Evolutionary conservation across 2,888 invertebrate genomes (phyloP).

Genomic region (Hylaea fasciaria): DNA sequence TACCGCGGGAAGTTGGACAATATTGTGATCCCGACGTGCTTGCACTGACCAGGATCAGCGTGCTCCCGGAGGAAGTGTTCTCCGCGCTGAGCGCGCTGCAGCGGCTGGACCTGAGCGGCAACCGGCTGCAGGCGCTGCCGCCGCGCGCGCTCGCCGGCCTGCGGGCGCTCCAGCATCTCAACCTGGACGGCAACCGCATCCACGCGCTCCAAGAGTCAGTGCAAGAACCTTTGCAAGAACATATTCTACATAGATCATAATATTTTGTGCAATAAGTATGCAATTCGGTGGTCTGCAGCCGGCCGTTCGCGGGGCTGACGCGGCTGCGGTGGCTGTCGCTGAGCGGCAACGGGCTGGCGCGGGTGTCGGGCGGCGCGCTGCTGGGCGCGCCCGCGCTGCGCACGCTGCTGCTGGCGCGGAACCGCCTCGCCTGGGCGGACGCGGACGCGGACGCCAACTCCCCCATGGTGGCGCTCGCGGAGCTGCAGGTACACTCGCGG

Average conservation of each 20-base stretch:
- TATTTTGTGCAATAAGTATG: too few species aligned
- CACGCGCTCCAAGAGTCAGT: constrained; percentile 41
- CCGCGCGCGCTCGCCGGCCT: neutral
- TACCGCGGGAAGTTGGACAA: too few species aligned
- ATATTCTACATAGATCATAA: too few species aligned
- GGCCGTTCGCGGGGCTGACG: constrained; percentile 39
- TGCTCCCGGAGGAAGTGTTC: neutral
- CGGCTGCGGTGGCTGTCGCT: constrained; percentile 40
- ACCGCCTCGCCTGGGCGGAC: constrained; percentile 35
- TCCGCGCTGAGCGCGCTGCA: neutral
- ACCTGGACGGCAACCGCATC: constrained; percentile 20
- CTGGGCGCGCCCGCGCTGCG: constrained; percentile 22
- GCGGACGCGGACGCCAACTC: neutral
- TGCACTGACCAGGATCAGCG: neutral
- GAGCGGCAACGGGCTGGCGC: constrained; percentile 41
- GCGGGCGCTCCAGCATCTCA: neutral
- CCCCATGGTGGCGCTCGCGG: neutral
- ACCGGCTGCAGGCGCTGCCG: neutral
- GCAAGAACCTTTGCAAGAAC: neutral
- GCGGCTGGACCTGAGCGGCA: constrained; percentile 6
- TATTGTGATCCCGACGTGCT: too few species aligned
- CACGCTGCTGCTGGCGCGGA: constrained; percentile 42
- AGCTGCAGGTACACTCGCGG: neutral
- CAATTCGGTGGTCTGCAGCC: too few species aligned
- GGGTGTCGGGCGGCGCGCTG: constrained; percentile 30